Percentiles rank a stretch among this genome's conserved stretches.
phyloP scores from a whole-genome alignment of 1,140 invertebrate genomes.

The Zaprionus davidi region DNA sequence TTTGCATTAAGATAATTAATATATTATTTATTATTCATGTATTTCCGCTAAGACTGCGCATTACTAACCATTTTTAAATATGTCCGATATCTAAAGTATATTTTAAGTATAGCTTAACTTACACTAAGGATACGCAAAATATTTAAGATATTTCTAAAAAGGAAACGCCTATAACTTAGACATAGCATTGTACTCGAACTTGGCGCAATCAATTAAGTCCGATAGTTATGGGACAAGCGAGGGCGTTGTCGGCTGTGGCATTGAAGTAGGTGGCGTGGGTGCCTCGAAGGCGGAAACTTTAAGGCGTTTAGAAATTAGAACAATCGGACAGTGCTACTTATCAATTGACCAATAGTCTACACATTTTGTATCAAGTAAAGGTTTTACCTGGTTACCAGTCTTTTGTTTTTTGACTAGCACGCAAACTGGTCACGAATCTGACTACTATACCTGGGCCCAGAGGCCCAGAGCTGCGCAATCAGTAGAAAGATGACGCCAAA shows the following conservation, averaged over 20 bases:
- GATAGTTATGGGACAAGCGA: conserved; percentile 56
- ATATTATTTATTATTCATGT: background rate
- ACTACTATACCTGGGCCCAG: background rate
- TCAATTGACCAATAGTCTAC: conserved; percentile 74
- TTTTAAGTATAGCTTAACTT: background rate
- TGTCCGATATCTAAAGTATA: background rate
- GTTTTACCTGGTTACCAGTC: conserved; percentile 25
- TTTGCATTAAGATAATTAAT: background rate
- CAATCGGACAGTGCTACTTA: conserved; percentile 44
- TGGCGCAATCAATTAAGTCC: conserved; percentile 67
- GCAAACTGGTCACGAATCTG: conserved; percentile 73
- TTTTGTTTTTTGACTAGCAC: conserved; percentile 44
- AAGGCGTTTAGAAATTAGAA: conserved; percentile 70
- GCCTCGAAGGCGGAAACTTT: conserved; percentile 54
- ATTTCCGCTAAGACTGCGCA: conserved; percentile 4
- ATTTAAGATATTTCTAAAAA: conserved; percentile 37
- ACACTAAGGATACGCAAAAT: background rate
- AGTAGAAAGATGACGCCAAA: conserved; percentile 56
- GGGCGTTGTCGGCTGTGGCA: conserved; percentile 42
- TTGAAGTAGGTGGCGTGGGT: conserved; percentile 51
- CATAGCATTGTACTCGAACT: conserved; percentile 29
- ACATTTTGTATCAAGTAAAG: conserved; percentile 41
- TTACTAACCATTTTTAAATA: background rate
- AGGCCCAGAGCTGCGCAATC: conserved; percentile 42
- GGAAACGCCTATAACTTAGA: conserved; percentile 29